Evolutionary conservation across 2,888 invertebrate genomes (phyloP).

Genomic region (Sphaerophoria rueppellii): DNA sequence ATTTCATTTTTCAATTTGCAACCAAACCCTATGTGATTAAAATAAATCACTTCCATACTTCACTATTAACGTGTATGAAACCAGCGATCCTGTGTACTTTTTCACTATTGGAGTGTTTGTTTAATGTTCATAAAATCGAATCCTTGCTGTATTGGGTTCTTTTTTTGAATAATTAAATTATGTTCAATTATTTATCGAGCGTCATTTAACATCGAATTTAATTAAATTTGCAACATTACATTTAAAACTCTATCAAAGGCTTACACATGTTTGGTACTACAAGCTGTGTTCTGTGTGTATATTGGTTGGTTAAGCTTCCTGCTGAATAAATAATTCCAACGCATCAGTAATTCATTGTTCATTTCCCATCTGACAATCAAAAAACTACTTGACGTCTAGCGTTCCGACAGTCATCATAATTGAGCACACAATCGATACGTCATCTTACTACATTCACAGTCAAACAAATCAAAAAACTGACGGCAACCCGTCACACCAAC

Average conservation of each 20-base stretch:
- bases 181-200: too few species aligned
- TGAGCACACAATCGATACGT: slow-evolving; percentile 7
- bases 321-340: slow-evolving; percentile 8
- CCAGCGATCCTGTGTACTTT: too few species aligned
- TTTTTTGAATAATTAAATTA: too few species aligned
- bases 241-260: background rate
- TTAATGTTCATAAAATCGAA: too few species aligned
- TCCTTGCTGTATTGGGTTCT: too few species aligned
- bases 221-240: slow-evolving; percentile 12
- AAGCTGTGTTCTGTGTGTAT: too few species aligned
- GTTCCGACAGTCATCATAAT: slow-evolving; percentile 2
- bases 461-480: background rate
- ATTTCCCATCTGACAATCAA: slow-evolving; percentile 19
- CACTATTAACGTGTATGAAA: too few species aligned
- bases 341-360: slow-evolving; percentile 3
- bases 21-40: too few species aligned
- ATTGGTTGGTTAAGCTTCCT: background rate
- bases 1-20: too few species aligned
- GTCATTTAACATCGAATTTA: background rate
- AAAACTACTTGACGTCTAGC: background rate
- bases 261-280: background rate
- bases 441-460: slow-evolving; percentile 2
- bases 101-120: too few species aligned
- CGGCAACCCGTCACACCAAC: background rate
- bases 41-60: too few species aligned